Evolutionary conservation across 2,888 invertebrate species (phyloP), one percentile per base, ranked within the genome.

Genomic region (Nasonovia ribisnigri): DNA sequence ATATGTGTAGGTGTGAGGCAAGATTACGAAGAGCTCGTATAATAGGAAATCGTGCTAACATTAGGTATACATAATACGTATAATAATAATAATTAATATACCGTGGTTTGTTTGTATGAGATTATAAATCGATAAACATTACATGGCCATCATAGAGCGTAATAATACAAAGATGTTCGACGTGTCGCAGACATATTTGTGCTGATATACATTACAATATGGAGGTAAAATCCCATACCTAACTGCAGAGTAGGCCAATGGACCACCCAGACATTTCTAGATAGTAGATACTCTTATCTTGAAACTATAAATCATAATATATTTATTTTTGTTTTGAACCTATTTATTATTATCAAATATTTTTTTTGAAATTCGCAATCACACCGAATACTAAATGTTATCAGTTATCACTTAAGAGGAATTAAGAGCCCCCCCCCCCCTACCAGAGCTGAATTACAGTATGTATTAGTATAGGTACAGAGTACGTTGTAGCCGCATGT

Each of bases 31-130:
- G 67, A 36, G 67, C n/a, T 67, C n/a, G n/a, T 67, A 60, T n/a
- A n/a, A 60, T n/a, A 13, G n/a, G n/a, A 13, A 60, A 60, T 60
- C 0, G 11, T 13, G 0, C 0, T 60, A n/a, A 16, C 13, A 48
- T 0, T 4, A 29, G 0, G 29, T 60, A 29, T 10, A 26, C 1
- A 0, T 0, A 4, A n/a, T 67, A 20, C 5, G n/a, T n/a, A 16
- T 77, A 54, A 54, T 54, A 24, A 20, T 54, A 54, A 54, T 24
- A 54, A 54, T 54, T 54, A 24, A 54, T 24, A 54, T 4, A 57
- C 57, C 6, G 57, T 26, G 5, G 36, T 77, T 77, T 6, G 0
- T 36, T 67, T 36, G 36, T 20, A 36, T 36, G 36, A 77, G 36
- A 36, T 20, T 77, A 77, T 36, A 36, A 77, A 77, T 67, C 8